These are phyloP conservation scores for Anneissia japonica DNA, from an alignment of 35 echinoderm and acorn worm species.

Conservation along the genomic window DNA sequence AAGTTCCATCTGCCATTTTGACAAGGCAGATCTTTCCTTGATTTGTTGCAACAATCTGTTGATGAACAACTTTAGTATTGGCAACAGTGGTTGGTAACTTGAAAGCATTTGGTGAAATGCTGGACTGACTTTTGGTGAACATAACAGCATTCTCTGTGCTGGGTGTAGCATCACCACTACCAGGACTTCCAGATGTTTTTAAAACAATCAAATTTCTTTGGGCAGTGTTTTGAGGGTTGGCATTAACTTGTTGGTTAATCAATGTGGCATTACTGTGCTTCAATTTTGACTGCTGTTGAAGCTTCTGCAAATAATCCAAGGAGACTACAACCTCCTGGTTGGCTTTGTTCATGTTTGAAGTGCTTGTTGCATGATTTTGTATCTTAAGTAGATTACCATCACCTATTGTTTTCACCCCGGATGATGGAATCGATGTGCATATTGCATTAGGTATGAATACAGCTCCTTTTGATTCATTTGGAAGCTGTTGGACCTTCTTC, in stretches of 20 bases:
- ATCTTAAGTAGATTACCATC: neutral
- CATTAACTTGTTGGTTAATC: too few species aligned
- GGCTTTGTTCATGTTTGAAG: neutral
- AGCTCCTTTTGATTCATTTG: too few species aligned
- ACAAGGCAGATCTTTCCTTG: neutral
- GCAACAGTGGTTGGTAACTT: neutral
- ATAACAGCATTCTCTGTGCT: neutral
- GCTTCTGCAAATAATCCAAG: neutral
- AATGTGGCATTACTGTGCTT: too few species aligned
- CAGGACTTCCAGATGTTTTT: too few species aligned
- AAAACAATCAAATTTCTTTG: too few species aligned
- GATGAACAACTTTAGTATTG: neutral
- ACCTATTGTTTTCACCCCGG: neutral
- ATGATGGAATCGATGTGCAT: neutral
- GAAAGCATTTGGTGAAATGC: neutral
- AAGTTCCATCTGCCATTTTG: neutral
- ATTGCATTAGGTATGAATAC: neutral
- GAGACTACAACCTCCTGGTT: neutral
- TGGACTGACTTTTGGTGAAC: neutral
- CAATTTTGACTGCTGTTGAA: neutral
- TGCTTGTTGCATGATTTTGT: neutral
- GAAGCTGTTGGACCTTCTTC: too few species aligned
- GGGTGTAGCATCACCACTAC: neutral
- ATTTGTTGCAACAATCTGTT: neutral
- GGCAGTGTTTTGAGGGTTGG: too few species aligned